Evolutionary conservation across 2,888 invertebrate genomes (phyloP), one percentile per base, ranked within the genome.

Genomic region (Liodrosophila aerea): DNA sequence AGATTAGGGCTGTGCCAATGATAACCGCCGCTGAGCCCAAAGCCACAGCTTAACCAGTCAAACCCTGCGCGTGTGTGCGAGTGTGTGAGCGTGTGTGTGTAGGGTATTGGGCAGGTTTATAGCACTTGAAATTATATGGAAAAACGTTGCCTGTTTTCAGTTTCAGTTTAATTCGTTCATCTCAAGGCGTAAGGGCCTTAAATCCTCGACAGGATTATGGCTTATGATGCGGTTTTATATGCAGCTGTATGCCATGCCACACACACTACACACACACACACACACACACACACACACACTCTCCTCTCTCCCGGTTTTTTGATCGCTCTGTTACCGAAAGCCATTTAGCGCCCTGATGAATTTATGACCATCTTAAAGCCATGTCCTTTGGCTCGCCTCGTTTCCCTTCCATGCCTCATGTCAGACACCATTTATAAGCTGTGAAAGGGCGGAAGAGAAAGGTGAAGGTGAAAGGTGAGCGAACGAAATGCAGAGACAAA

Each of bases 301-400:
- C 30, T 39, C 12, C 11, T 30, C 18, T 30, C 43, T 41, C 34
- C 51, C 44, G 7, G 9, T 58, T 11, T 11, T 11, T 8, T 9
- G 7, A 11, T 22, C 22, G 2, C 22, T 22, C 22, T 22, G 22
- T 22, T 5, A 70, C 46, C 49, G 51, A 64, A 71, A 82, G 75
- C 83, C 73, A 64, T 80, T 76, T 76, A 80, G 76, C 56, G 63
- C 61, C 51, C 76, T 80, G 76, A 76, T 83, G 84, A 83, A 76
- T 76, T 76, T 76, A 76, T 76, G 76, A 39, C 57, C 52, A 51
- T 57, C 53, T 57, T 39, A 61, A 72, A 53, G 67, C 53, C 57
- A 7, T 16, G 15, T 39, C 30, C 37, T 11, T 33, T 46, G 44
- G 22, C 44, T 37, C 29, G 56, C 30, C 43, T 12, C 47, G 37